Evolutionary conservation across 2,797 vertebrate genomes (phyloP).

Genomic region (Tapera naevia): DNA sequence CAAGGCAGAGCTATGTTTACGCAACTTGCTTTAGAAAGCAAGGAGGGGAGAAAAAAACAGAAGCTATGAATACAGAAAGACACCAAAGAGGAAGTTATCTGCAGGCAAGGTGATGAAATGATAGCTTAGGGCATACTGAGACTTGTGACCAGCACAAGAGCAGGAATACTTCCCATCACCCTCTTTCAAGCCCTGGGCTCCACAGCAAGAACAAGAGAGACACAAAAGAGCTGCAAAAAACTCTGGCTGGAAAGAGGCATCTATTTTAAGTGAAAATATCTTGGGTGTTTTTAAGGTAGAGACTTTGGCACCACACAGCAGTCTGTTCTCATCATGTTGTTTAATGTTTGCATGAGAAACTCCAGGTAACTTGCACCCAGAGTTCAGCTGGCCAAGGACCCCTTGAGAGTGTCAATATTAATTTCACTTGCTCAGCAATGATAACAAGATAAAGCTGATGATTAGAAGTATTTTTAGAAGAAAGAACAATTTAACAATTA

Average conservation of each 20-base stretch:
- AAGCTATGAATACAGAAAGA: not conserved
- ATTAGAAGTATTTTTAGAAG: not conserved
- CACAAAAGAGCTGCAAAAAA: not conserved
- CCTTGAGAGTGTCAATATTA: not conserved
- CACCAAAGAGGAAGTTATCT: not conserved
- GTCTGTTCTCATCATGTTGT: not conserved
- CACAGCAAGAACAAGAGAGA: not conserved
- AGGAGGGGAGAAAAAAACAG: not conserved
- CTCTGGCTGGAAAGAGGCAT: not conserved
- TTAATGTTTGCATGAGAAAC: not conserved
- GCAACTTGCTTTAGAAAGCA: not conserved
- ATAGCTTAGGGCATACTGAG: not conserved
- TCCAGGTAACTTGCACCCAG: not conserved
- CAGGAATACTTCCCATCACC: not conserved
- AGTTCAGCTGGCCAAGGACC: not conserved
- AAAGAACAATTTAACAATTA: not conserved
- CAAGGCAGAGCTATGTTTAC: not conserved
- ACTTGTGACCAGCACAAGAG: not conserved
- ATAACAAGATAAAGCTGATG: not conserved
- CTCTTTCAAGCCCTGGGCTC: not conserved
- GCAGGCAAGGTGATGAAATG: not conserved
- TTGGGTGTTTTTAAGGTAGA: not conserved
- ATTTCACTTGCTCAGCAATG: not conserved
- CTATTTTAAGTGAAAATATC: not conserved
- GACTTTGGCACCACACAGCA: not conserved